phyloP scores from a whole-genome alignment of 2,113 vertebrate genomes.

The Bungarus multicinctus region DNA sequence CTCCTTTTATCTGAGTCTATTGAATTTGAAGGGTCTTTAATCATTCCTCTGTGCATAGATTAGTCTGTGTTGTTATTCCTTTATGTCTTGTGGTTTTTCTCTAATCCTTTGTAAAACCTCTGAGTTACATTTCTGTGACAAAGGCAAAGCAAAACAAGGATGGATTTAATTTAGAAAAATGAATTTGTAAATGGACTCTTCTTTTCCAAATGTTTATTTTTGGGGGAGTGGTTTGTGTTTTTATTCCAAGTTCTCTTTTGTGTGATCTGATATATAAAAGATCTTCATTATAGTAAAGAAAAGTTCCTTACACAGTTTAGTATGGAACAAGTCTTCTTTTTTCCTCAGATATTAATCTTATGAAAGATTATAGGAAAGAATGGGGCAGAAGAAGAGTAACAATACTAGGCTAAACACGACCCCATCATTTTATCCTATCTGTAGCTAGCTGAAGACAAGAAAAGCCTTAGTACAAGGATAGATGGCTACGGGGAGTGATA shows the following conservation, averaged over 20 bases:
- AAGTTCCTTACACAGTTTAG: background rate
- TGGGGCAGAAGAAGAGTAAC: background rate
- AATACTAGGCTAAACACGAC: background rate
- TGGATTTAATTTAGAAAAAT: background rate
- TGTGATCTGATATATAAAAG: background rate
- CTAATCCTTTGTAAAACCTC: slow-evolving; percentile 27
- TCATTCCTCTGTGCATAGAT: slow-evolving; percentile 23
- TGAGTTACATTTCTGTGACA: slow-evolving; percentile 31
- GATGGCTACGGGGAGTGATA: background rate
- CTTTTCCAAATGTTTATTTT: background rate
- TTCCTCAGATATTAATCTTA: background rate
- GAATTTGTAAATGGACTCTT: background rate
- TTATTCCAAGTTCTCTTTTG: background rate
- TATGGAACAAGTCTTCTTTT: background rate
- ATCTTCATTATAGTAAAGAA: too few species aligned
- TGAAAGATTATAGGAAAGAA: background rate
- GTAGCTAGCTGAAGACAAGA: background rate
- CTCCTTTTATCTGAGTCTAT: slow-evolving; percentile 22
- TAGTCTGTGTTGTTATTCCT: slow-evolving; percentile 13
- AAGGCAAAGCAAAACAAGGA: slow-evolving; percentile 10
- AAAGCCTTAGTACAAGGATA: background rate
- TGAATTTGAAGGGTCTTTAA: slow-evolving; percentile 33
- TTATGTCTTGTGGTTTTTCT: background rate
- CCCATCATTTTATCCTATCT: background rate
- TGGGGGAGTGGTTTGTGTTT: background rate